Evolutionary conservation across 2,113 vertebrate species (phyloP), one percentile per base, ranked within the genome.

Genomic region (Ctenodactylus gundi): DNA sequence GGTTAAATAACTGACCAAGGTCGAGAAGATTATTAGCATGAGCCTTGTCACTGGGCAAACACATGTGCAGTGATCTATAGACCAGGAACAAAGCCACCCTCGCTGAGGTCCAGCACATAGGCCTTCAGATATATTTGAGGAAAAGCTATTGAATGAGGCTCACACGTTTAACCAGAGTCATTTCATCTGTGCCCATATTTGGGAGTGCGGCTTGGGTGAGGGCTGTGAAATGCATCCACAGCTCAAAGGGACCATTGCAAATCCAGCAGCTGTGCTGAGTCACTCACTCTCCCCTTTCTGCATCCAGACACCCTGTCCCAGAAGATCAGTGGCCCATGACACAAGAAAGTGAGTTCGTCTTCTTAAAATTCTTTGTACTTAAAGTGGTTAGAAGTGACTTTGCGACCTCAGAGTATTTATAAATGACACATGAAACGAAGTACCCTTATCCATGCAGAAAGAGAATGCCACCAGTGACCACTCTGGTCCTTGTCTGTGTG

Each of bases 401-500:
- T 85, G 41, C 94, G 92, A 94, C 95, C 93, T 94, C 92, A 88
- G 88, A 94, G 21, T 83, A 57, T 95, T 97, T 96, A 97, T 97
- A 95, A 97, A 97, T 96, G 94, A 98, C 97, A 88, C 72, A 95
- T 97, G 77, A 98, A 97, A 95, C 92, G 93, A 97, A 97, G 95
- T 80, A 60, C 73, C 83, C 92, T 86, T 34, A 20, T 82, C 76
- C 86, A 51, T 0, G 0, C 83, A 95, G 83, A 94, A 92, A 97
- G 86, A 96, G 93, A 94, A 85, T 96, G 96, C 85, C 91, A 89
- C 73, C 65, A 65, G 7, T 27, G 53, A 93, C 62, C 31, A 60
- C 53, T 90, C 7, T 76, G 88, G 92, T 95, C 90, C 55, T 76
- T 11, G 29, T 57, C 31, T 14, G 25, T 25, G 6, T 20, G 31